Conservation (phyloP, 2,888 invertebrate genomes). For the Lysandra coridon region DNA sequence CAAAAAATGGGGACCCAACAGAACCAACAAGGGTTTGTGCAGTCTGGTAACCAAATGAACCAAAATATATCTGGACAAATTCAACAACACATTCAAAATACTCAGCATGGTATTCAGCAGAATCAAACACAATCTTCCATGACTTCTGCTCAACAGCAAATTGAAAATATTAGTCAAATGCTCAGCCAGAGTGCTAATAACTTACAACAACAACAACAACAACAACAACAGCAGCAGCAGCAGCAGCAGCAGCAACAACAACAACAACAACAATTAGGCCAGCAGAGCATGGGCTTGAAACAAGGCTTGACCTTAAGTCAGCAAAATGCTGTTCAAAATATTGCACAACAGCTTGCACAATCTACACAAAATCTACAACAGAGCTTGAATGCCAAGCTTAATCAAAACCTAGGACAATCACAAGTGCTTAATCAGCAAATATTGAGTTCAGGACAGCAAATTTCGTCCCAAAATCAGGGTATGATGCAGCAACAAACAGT, state of each 20-base stretch:
- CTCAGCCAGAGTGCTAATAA: slow-evolving; percentile 75
- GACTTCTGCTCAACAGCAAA: slow-evolving; percentile 82
- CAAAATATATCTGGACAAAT: slow-evolving; percentile 67
- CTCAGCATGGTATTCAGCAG: slow-evolving; percentile 70
- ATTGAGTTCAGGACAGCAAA: slow-evolving; percentile 74
- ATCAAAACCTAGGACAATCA: slow-evolving; percentile 65
- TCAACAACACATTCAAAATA: slow-evolving; percentile 67
- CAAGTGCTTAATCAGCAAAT: slow-evolving; percentile 74
- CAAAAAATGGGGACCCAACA: slow-evolving; percentile 47
- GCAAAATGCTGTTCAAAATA: slow-evolving; percentile 71
- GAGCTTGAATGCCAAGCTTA: slow-evolving; percentile 71
- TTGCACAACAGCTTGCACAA: slow-evolving; percentile 71
- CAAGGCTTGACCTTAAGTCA: slow-evolving; percentile 69
- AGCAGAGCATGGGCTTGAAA: slow-evolving; percentile 72
- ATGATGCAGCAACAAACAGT: slow-evolving; percentile 72
- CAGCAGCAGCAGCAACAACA: neutral
- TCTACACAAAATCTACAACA: slow-evolving; percentile 67
- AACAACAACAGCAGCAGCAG: neutral
- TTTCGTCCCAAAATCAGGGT: slow-evolving; percentile 65
- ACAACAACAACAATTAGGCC: slow-evolving; percentile 47
- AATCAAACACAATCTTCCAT: slow-evolving; percentile 69
- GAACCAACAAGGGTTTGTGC: slow-evolving; percentile 60
- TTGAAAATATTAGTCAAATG: slow-evolving; percentile 82
- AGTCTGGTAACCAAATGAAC: slow-evolving; percentile 68
- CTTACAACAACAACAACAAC: slow-evolving; percentile 55